These are phyloP conservation scores for Leuciscus idus DNA, from an alignment of 2,113 vertebrate species.

Conservation along the genomic window DNA sequence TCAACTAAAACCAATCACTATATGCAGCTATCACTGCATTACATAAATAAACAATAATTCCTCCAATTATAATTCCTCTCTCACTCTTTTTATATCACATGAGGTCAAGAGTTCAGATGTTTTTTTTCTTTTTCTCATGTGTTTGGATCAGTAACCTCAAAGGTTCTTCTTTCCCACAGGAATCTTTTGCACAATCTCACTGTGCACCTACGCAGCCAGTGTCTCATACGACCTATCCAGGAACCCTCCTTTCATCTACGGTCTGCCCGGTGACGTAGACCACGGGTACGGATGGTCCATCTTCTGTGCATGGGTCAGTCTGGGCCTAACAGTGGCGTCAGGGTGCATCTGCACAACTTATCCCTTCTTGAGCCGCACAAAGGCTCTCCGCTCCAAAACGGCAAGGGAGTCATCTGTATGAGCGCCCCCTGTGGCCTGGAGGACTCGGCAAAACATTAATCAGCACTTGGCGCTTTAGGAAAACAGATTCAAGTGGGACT, in stretches of 20 bases:
- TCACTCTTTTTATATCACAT: too few relatives aligned
- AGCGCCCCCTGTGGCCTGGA: not conserved
- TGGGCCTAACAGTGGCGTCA: slow-evolving; percentile 81
- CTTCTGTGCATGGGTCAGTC: slow-evolving; percentile 84
- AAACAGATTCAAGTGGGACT: slow-evolving; percentile 10
- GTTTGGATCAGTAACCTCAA: slow-evolving; percentile 11
- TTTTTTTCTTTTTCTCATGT: not conserved
- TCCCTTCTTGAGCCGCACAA: slow-evolving; percentile 79
- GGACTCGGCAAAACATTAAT: slow-evolving; percentile 3
- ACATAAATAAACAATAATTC: too few relatives aligned
- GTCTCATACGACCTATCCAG: slow-evolving; percentile 85
- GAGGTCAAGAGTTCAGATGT: not conserved
- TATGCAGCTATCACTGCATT: too few relatives aligned
- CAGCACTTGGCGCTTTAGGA: slow-evolving; percentile 28
- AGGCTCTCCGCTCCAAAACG: slow-evolving; percentile 78
- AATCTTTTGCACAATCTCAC: slow-evolving; percentile 88
- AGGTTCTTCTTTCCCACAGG: slow-evolving; percentile 65
- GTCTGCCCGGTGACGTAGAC: slow-evolving; percentile 82
- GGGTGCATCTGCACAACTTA: slow-evolving; percentile 84
- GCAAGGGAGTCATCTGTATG: slow-evolving; percentile 77
- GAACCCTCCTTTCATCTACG: slow-evolving; percentile 83
- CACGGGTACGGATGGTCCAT: slow-evolving; percentile 87
- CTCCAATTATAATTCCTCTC: too few relatives aligned
- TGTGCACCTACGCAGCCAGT: slow-evolving; percentile 86
- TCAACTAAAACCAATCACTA: too few relatives aligned